Base-by-base conservation (phyloP, 1,140 invertebrate genomes). In the Drosophila teissieri region DNA sequence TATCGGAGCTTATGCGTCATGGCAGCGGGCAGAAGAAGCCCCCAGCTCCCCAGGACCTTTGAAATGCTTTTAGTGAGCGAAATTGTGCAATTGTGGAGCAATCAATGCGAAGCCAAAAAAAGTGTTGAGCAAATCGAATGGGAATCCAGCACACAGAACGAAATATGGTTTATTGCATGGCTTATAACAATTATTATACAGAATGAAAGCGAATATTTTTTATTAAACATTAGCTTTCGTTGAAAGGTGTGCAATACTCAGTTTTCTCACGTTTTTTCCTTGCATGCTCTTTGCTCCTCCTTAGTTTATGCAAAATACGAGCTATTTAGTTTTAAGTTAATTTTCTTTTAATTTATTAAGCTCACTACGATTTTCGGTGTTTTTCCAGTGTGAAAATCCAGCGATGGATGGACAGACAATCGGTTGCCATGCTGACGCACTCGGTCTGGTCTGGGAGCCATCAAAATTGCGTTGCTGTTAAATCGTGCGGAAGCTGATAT, bases 401-500 rank as follows among this genome's bases (percentile, higher is more conserved):
- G 19, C 24, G 6, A n/a, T n/a, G 31, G 36, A 56, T 53, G 40
- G 58, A 57, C 65, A 78, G 65, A 56, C 58, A 60, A 46, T 75
- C 36, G 46, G 83, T 89, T 88, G 80, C 65, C 61, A 80, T 62
- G 77, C 40, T 57, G 79, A 78, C 74, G 51, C 24, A 36, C 61
- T 65, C 42, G 34, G 55, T 54, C 52, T 62, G 45, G 48, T 53
- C 36, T 54, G 44, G 17, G 57, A 49, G 40, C 36, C 44, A 52
- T 65, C 60, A 37, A 73, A 65, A 82, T 86, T 82, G 79, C 85
- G 80, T 73, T 67, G 68, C 77, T 84, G 84, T 90, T 91, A 80
- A 91, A 91, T 91, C 89, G 90, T 69, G 79, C 63, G 70, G 89
- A 91, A 91, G 73, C 62, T 91, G 85, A 91, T 86, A 80, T 82